Conservation (phyloP, 2,888 invertebrate genomes). For the Clanis bilineata region DNA sequence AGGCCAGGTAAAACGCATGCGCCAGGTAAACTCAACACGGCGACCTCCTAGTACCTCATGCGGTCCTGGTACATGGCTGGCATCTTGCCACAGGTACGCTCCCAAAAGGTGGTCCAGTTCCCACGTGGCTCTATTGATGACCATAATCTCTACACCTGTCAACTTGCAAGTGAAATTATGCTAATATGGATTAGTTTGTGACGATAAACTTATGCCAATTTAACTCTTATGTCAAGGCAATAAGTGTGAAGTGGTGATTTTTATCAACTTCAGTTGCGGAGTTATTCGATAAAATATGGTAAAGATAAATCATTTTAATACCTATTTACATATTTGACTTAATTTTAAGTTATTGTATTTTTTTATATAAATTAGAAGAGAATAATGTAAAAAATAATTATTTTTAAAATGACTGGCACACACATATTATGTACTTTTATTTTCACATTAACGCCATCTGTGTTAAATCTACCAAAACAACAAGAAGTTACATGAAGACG, state of each 20-base stretch:
- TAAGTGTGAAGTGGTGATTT: not conserved
- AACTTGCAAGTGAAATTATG: not conserved
- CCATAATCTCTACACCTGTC: constrained; percentile 29
- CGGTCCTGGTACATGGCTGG: constrained; percentile 77
- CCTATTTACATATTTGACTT: no score
- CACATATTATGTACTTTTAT: not conserved
- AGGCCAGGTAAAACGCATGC: constrained; percentile 74
- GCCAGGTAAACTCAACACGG: constrained; percentile 61
- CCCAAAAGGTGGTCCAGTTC: constrained; percentile 63
- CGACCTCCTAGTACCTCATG: constrained; percentile 52
- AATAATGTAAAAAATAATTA: no score
- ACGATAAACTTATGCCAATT: not conserved
- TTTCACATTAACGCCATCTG: not conserved
- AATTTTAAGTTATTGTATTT: no score
- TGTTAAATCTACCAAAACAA: not conserved
- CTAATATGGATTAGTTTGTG: not conserved
- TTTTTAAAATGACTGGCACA: no score
- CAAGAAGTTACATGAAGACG: not conserved
- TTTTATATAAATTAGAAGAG: no score
- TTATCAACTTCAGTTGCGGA: not conserved
- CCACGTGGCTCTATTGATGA: constrained; percentile 57
- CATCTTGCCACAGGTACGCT: constrained; percentile 82
- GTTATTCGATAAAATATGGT: no score
- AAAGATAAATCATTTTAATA: no score
- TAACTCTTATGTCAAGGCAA: not conserved